Conservation (phyloP, 2,888 invertebrate species). For the Hypolimnas misippus region DNA sequence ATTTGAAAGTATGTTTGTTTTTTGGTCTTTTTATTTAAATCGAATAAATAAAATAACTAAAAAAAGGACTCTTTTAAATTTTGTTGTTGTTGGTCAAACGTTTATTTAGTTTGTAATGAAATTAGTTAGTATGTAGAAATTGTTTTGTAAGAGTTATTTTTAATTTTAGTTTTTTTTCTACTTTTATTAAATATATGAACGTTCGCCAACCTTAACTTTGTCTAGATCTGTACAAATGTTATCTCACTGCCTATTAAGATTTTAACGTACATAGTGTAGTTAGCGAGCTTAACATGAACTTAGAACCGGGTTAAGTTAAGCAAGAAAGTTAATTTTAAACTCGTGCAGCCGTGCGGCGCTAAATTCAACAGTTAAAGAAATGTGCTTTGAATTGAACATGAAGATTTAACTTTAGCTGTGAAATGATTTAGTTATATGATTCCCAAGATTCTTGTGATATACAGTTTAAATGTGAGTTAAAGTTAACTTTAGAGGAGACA, state of each 20-base stretch:
- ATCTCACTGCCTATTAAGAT: conserved; percentile 26
- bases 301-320: conserved; percentile 44
- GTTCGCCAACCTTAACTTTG: conserved; percentile 10
- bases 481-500: neutral
- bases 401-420: conserved; percentile 16
- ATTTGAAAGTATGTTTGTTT: neutral
- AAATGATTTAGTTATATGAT: conserved; percentile 11
- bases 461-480: neutral
- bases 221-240: conserved; percentile 14
- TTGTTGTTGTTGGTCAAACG: too few relatives aligned
- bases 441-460: conserved; percentile 3
- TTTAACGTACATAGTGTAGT: conserved; percentile 39
- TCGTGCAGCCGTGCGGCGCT: conserved; percentile 25
- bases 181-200: neutral
- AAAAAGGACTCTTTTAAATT: too few relatives aligned
- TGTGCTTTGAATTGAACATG: conserved; percentile 28
- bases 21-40: too few relatives aligned
- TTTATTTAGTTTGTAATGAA: too few relatives aligned
- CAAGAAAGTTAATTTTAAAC: conserved; percentile 56
- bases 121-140: too few relatives aligned
- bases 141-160: too few relatives aligned
- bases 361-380: conserved; percentile 44
- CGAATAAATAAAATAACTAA: too few relatives aligned
- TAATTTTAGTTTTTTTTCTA: too few relatives aligned
- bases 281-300: conserved; percentile 47